Conservation (phyloP, 2,113 vertebrate species). For the Alectura lathami region DNA sequence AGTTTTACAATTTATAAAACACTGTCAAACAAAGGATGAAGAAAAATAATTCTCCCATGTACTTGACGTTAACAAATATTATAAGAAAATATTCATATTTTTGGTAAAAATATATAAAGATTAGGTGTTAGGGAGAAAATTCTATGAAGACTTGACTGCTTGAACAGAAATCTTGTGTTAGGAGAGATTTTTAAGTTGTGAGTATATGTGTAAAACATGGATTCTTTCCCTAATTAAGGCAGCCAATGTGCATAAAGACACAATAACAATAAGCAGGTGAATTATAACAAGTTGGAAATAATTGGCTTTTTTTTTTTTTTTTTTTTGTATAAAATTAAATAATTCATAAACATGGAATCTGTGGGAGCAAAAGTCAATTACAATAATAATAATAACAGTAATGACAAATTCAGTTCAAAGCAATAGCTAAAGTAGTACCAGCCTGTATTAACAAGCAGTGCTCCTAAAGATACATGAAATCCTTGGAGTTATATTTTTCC, state of each 20-base stretch:
- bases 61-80: fast-evolving
- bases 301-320: background rate
- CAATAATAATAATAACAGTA: background rate
- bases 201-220: background rate
- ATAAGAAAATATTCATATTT: background rate
- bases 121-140: background rate
- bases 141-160: background rate
- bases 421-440: background rate
- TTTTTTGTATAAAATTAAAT: background rate
- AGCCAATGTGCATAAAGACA: background rate
- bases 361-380: background rate
- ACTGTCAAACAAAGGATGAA: background rate
- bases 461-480: background rate
- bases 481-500: background rate
- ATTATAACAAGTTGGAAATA: background rate
- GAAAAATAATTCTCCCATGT: background rate
- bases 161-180: background rate
- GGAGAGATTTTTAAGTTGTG: background rate
- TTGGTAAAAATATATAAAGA: background rate
- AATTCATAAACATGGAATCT: background rate
- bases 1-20: background rate
- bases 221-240: background rate
- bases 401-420: background rate
- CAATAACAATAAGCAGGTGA: background rate
- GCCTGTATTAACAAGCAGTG: background rate